Conservation (phyloP, 2,888 invertebrate genomes). For the Apodemia zela region DNA sequence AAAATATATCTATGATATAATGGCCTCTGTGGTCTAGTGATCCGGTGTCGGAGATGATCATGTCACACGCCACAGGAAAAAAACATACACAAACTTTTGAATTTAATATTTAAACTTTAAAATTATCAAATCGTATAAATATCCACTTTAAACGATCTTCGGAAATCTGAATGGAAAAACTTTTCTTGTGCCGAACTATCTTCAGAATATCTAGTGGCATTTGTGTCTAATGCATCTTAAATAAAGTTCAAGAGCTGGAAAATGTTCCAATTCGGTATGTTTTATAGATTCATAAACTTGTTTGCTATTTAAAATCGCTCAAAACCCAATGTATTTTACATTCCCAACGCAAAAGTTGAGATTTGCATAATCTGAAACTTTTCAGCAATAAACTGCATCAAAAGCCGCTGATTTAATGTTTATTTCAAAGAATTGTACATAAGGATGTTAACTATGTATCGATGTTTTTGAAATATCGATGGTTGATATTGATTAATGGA, state of each 20-base stretch:
- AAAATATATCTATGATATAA: too few species aligned
- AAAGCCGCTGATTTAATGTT: constrained; percentile 9
- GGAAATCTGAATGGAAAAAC: neutral
- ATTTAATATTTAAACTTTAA: too few species aligned
- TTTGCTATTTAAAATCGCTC: neutral
- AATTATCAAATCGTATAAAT: neutral
- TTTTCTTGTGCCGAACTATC: neutral
- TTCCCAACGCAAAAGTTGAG: neutral
- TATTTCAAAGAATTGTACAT: neutral
- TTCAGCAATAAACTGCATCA: constrained; percentile 5
- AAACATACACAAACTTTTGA: too few species aligned
- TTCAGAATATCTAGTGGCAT: neutral
- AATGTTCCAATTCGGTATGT: neutral
- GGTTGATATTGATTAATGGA: too few species aligned
- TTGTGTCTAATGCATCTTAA: neutral
- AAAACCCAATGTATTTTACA: constrained; percentile 5
- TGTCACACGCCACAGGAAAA: too few species aligned
- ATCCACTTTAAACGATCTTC: neutral
- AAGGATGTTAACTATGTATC: neutral
- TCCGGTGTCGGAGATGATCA: too few species aligned
- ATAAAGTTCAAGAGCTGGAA: neutral
- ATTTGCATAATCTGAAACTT: constrained; percentile 8
- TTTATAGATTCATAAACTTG: neutral
- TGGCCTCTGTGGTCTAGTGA: too few species aligned
- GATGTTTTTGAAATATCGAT: neutral